These are phyloP conservation scores for Subanguina moxae DNA, from an alignment of 1,140 invertebrate genomes.

Conservation along the genomic window DNA sequence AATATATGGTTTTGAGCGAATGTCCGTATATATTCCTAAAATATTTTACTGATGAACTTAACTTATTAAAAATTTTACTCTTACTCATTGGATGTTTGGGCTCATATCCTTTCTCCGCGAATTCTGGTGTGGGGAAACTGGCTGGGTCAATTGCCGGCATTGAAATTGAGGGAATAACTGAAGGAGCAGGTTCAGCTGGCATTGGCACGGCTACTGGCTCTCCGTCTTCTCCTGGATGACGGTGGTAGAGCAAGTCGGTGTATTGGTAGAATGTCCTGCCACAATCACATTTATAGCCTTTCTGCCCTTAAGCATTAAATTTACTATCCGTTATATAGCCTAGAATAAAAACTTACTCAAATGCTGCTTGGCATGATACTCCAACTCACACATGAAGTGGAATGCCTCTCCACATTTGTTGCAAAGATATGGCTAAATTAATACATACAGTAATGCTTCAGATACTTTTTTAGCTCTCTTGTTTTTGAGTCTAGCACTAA, in stretches of 20 bases:
- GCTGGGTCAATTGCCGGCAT: conserved; percentile 31
- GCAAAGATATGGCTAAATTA: conserved; percentile 52
- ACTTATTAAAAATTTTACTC: not conserved
- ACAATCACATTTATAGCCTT: conserved; percentile 59
- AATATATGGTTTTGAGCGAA: conserved; percentile 58
- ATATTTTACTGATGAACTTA: not conserved
- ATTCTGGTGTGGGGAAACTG: conserved; percentile 53
- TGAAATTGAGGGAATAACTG: conserved; percentile 5
- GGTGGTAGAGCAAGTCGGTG: conserved; percentile 58
- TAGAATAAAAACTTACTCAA: conserved; percentile 36
- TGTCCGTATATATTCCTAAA: conserved; percentile 46
- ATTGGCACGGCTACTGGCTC: conserved; percentile 3
- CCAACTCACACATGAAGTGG: conserved; percentile 56
- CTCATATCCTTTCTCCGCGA: conserved; percentile 50
- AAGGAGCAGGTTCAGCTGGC: conserved; percentile 13
- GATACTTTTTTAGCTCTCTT: too few relatives aligned
- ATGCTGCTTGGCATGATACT: conserved; percentile 55
- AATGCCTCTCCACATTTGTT: conserved; percentile 57
- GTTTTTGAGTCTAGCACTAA: too few relatives aligned
- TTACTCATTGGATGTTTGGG: conserved; percentile 31
- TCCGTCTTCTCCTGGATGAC: conserved; percentile 50
- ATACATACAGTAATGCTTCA: not conserved
- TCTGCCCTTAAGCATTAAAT: conserved; percentile 46
- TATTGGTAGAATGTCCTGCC: conserved; percentile 57
- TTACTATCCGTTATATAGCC: not conserved